Evolutionary conservation across 2,888 invertebrate genomes (phyloP), one percentile per base, ranked within the genome.

Genomic region (Diachrysia chrysitis): DNA sequence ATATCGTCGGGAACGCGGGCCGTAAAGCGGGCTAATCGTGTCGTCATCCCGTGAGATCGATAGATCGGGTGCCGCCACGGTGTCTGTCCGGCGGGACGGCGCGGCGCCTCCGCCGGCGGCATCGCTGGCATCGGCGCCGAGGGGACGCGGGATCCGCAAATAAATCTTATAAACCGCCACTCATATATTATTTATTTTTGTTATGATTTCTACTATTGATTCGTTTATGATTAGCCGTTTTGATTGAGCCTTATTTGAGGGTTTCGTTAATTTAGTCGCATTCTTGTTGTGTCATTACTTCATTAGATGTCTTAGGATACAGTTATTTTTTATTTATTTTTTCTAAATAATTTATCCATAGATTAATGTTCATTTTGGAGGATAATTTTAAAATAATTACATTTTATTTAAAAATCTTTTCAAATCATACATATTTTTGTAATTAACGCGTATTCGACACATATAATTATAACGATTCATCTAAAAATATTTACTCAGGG

Each of bases 41-140:
- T 83, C 83, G 84, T 85, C 85, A 89, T 90, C 90, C 85, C 83
- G 23, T 16, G 85, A 85, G 90, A 92, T 93, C 93, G 89, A 93
- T 92, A 87, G 85, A 70, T 80, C 76, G 73, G 78, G 76, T 82
- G 87, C 79, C 89, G 93, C 89, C 94, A 77, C 73, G 71, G 79
- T 83, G 95, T 94, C 95, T 94, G 92, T 76, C 88, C 90, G 93
- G 66, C 93, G 93, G 94, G 95, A 93, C 94, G 83, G 93, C 90
- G 83, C 90, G 94, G 90, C 94, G 94, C 92, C 73, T 65, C 63
- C 16, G 59, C 74, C 76, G 83, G 54, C 79, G 75, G 71, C 76
- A 72, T 37, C 58, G 57, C n/a, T 64, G 55, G 25, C 25, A 10
- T 9, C 71, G 91, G 93, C 95, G 94, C 93, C 94, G 81, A 71